These are phyloP conservation scores for Cordilura impudica DNA, from an alignment of 2,888 invertebrate genomes.

Conservation along the genomic window DNA sequence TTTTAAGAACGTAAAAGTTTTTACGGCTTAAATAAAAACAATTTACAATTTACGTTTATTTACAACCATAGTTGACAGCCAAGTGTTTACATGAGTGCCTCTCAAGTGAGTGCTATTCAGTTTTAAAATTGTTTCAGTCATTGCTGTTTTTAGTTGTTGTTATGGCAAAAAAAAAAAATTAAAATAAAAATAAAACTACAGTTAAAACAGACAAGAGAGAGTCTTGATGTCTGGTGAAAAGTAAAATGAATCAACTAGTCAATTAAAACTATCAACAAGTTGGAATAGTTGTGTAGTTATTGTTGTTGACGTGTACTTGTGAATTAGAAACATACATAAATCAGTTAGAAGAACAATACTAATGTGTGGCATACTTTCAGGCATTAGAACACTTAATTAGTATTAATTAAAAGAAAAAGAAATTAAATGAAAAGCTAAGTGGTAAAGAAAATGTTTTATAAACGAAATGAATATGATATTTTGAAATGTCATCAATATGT, in stretches of 20 bases:
- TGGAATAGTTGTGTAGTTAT: not conserved
- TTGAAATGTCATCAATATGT: no score
- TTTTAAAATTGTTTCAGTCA: not conserved
- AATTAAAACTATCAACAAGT: not conserved
- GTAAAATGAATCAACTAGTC: not conserved
- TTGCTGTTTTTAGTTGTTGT: no score
- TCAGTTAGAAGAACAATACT: not conserved
- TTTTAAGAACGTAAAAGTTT: not conserved
- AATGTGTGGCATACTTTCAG: not conserved
- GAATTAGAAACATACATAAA: no score
- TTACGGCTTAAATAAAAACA: not conserved
- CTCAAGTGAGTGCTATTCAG: not conserved
- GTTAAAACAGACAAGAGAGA: not conserved
- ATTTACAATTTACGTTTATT: slow-evolving; percentile 11
- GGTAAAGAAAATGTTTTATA: no score
- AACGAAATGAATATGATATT: no score
- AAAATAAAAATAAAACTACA: not conserved
- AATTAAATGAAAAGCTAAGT: no score
- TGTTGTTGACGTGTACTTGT: not conserved
- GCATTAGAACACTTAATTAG: no score
- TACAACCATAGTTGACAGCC: not conserved
- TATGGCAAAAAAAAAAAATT: not conserved
- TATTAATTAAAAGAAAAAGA: no score
- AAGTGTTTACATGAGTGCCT: not conserved
- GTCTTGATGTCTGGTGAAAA: not conserved